Evolutionary conservation across 2,113 vertebrate species (phyloP).

Genomic region (Vulpes lagopus): DNA sequence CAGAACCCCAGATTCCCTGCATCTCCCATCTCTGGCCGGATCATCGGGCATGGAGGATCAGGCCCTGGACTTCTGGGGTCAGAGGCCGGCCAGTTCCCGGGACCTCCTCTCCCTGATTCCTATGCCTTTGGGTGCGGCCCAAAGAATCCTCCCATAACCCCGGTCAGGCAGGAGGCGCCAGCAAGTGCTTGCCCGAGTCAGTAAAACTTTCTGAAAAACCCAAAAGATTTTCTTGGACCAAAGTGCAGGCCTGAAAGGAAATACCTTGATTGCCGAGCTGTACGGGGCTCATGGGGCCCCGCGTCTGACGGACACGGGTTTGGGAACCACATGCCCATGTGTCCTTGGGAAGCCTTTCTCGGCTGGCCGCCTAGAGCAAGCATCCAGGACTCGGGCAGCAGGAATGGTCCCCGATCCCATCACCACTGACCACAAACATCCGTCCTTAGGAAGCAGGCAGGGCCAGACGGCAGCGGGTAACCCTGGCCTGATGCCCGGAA

Average conservation of each 20-base stretch:
- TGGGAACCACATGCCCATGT: not conserved
- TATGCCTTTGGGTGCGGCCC: not conserved
- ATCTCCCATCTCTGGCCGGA: rapidly evolving
- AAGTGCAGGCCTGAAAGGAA: slow-evolving; percentile 30
- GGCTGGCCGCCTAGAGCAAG: rapidly evolving
- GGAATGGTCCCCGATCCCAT: not conserved
- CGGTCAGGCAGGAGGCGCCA: not conserved
- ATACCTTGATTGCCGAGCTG: not conserved
- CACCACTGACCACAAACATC: not conserved
- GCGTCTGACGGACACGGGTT: not conserved
- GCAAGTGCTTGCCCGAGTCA: not conserved
- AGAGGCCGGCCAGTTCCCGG: rapidly evolving
- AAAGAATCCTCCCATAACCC: not conserved
- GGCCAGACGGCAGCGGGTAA: not conserved
- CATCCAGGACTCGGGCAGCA: not conserved
- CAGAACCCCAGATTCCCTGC: rapidly evolving
- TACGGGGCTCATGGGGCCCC: rapidly evolving
- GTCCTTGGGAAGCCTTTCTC: slow-evolving; percentile 29
- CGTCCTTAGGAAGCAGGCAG: not conserved
- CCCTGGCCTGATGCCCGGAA: not conserved
- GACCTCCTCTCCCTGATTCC: rapidly evolving
- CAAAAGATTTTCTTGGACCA: not conserved
- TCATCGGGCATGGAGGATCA: rapidly evolving
- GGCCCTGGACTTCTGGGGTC: not conserved
- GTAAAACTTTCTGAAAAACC: slow-evolving; percentile 5